Conservation (phyloP, 2,797 vertebrate species). For the Luscinia megarhynchos region DNA sequence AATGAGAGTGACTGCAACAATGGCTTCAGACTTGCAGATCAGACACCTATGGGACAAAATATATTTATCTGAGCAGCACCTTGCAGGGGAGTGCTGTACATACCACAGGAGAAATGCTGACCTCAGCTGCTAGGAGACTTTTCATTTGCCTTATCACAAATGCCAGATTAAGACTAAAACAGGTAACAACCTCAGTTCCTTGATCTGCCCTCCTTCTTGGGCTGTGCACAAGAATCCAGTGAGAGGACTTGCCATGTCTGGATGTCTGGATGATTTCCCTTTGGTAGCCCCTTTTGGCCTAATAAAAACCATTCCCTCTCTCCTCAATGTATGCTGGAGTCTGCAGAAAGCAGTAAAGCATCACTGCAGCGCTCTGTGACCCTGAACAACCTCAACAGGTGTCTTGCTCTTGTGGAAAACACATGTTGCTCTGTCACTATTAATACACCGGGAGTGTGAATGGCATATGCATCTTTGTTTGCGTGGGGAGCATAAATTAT, state of each 20-base stretch:
- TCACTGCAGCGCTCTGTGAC: not conserved
- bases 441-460: constrained; percentile 39
- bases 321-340: not conserved
- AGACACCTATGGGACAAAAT: not conserved
- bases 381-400: constrained; percentile 61
- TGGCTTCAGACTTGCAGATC: not conserved
- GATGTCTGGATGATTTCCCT: not conserved
- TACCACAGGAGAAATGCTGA: not conserved
- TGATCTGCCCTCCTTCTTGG: not conserved
- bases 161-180: not conserved
- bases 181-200: not conserved
- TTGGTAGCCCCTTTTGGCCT: not conserved
- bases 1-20: not conserved
- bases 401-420: constrained; percentile 35
- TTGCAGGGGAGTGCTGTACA: not conserved
- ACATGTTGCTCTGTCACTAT: constrained; percentile 52
- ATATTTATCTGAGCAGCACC: not conserved
- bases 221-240: not conserved
- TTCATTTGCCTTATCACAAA: not conserved
- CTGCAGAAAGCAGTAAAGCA: not conserved
- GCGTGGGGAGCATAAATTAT: constrained; percentile 33
- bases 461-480: constrained; percentile 14
- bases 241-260: not conserved
- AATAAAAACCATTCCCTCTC: not conserved
- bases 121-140: constrained; percentile 1